These are phyloP conservation scores for Bombus huntii DNA, from an alignment of 1,140 invertebrate species.

Conservation along the genomic window DNA sequence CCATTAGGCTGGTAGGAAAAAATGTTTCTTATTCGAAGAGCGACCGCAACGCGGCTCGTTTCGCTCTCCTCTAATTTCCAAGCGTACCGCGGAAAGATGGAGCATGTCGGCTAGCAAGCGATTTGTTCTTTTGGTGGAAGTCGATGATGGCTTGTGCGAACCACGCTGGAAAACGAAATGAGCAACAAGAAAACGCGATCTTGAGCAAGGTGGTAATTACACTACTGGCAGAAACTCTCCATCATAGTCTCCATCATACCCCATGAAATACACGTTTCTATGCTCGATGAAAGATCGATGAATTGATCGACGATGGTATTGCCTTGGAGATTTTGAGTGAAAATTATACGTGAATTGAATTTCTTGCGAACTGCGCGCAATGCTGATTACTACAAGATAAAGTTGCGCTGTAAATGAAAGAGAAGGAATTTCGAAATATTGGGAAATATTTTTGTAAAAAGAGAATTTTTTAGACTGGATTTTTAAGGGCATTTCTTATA, in stretches of 20 bases:
- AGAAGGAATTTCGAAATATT: no score
- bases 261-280: background rate
- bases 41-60: conserved; percentile 26
- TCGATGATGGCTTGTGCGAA: conserved; percentile 38
- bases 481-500: no score
- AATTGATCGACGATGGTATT: background rate
- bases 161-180: conserved; percentile 8
- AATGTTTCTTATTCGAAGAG: conserved; percentile 46
- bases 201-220: conserved; percentile 38
- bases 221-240: background rate
- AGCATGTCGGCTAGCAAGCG: background rate
- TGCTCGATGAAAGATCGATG: background rate
- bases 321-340: background rate
- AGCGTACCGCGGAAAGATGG: conserved; percentile 38
- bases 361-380: background rate
- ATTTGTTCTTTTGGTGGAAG: conserved; percentile 26
- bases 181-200: conserved; percentile 4
- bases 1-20: conserved; percentile 45
- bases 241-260: background rate
- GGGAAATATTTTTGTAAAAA: no score
- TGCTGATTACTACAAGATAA: no score
- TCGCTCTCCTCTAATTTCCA: conserved; percentile 36
- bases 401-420: no score
- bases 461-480: no score
- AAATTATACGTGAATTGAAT: background rate